Conservation (phyloP, 2,113 vertebrate genomes). For the Sylvietta virens region DNA sequence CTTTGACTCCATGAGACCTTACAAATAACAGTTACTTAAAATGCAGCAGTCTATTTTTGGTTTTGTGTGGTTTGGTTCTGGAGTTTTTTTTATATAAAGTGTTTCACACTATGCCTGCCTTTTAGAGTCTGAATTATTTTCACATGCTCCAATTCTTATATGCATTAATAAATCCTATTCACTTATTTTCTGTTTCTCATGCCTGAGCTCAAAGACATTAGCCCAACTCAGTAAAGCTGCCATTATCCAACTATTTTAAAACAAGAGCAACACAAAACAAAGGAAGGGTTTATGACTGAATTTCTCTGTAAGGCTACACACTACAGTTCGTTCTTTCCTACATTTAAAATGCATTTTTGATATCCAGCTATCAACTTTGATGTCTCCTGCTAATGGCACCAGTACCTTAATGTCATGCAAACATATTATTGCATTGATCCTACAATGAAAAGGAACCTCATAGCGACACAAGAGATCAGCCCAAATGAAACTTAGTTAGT, state of each 20-base stretch:
- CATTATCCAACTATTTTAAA: background rate
- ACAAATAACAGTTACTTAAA: slow-evolving; percentile 32
- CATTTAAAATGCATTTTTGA: background rate
- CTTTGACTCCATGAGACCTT: background rate
- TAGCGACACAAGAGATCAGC: background rate
- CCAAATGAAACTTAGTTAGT: background rate
- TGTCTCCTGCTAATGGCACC: background rate
- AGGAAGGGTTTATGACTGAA: background rate
- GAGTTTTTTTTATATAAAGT: background rate
- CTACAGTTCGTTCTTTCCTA: background rate
- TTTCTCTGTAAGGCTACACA: background rate
- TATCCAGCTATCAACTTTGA: background rate
- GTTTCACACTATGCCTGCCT: background rate
- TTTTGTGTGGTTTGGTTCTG: background rate
- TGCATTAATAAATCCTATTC: background rate
- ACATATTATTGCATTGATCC: background rate
- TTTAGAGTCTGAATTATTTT: background rate
- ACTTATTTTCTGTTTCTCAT: background rate
- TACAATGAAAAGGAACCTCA: background rate
- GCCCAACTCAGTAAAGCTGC: background rate
- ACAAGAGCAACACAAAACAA: background rate
- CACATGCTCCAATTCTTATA: slow-evolving; percentile 15
- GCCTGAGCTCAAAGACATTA: background rate
- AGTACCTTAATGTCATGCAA: background rate
- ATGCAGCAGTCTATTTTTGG: slow-evolving; percentile 20